phyloP scores from a whole-genome alignment of 2,888 invertebrate species.

The Nemotelus nigrinus region DNA sequence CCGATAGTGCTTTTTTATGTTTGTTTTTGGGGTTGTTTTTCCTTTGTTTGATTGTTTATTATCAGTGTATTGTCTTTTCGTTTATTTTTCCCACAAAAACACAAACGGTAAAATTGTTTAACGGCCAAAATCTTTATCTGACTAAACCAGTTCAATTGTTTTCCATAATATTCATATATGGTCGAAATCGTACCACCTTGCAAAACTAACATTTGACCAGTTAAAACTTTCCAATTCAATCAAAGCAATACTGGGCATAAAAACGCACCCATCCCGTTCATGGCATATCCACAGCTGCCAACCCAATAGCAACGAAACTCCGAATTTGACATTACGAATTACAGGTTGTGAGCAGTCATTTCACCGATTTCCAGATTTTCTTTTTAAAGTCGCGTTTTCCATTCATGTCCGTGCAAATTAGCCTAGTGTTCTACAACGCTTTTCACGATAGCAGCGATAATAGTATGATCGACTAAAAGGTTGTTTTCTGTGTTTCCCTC shows the following conservation, averaged over 20 bases:
- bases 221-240: too few relatives aligned
- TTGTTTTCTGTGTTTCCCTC: background rate
- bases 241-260: background rate
- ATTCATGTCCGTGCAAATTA: slow-evolving; percentile 22
- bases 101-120: too few relatives aligned
- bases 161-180: too few relatives aligned
- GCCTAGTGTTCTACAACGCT: background rate
- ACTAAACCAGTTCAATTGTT: too few relatives aligned
- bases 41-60: too few relatives aligned
- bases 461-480: slow-evolving; percentile 18
- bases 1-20: too few relatives aligned
- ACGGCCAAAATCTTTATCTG: too few relatives aligned
- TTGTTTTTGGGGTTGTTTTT: too few relatives aligned
- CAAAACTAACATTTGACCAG: too few relatives aligned
- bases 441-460: background rate
- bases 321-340: slow-evolving; percentile 23
- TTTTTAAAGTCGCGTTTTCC: background rate
- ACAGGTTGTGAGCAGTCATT: slow-evolving; percentile 38
- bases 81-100: too few relatives aligned
- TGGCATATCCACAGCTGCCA: slow-evolving; percentile 10
- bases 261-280: background rate
- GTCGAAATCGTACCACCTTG: too few relatives aligned
- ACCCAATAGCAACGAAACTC: background rate
- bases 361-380: slow-evolving; percentile 37
- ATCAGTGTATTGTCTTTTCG: too few relatives aligned